Percentiles rank a stretch among this genome's conserved stretches.
These are phyloP conservation scores for Anser cygnoides DNA, from an alignment of 2,113 vertebrate genomes.

Conservation along the genomic window DNA sequence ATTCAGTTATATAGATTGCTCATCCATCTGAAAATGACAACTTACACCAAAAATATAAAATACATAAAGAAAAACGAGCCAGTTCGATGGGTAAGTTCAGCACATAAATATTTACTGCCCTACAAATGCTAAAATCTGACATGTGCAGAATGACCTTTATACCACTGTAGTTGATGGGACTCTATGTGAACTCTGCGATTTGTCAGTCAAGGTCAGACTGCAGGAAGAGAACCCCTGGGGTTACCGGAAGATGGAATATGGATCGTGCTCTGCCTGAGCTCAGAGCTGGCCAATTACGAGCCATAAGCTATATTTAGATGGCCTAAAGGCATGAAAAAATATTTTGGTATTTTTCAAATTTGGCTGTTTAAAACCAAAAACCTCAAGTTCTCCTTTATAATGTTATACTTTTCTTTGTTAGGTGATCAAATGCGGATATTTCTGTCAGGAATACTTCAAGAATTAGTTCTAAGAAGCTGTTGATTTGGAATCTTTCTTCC, in stretches of 20 bases:
- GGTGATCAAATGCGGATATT: neutral
- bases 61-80: neutral
- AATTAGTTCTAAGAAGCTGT: neutral
- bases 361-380: neutral
- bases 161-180: neutral
- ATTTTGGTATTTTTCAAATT: neutral
- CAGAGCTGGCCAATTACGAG: neutral
- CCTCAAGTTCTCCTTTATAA: neutral
- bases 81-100: neutral
- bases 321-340: neutral
- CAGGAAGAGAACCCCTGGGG: neutral
- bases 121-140: neutral
- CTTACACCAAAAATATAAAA: neutral
- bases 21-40: neutral
- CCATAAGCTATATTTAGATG: neutral
- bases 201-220: rapidly evolving
- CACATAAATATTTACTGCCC: neutral
- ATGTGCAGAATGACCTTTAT: neutral
- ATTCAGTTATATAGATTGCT: neutral
- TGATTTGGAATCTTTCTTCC: neutral
- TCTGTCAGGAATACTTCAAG: neutral
- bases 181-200: neutral
- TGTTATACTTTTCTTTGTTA: neutral
- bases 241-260: neutral
- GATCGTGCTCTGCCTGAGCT: neutral